Base-by-base conservation (phyloP, 2,888 invertebrate species). In the Trypoxylon attenuatum region DNA sequence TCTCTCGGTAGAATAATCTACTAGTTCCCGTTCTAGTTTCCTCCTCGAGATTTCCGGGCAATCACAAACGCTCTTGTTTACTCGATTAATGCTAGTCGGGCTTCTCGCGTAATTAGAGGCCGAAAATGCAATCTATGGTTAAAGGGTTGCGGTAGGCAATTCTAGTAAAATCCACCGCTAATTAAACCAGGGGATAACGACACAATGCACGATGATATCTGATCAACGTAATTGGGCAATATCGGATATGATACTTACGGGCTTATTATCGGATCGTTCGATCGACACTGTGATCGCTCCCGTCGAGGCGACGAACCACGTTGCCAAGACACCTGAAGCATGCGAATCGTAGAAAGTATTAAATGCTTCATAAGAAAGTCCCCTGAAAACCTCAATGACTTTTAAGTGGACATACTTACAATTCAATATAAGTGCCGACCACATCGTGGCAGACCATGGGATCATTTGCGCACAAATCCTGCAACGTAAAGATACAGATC, bases 391-490 rank as follows among this genome's bases (percentile, higher is more conserved):
- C 8, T 4, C 16, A 23, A 6, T 1, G n/a, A 1, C 16, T 27
- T 38, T 29, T 5, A 18, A 41, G 6, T 21, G n/a, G 19, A 1
- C 16, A 5, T 50, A 80, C 81, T 82, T 61, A 82, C 81, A 80
- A 64, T 62, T 76, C 62, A 79, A 50, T 58, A 69, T 42, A 47
- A 71, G 64, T 49, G 66, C 70, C 65, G 76, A 73, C 70, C 78
- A 73, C 85, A 85, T 85, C 72, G 74, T 82, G 79, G 70, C 79
- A 76, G 76, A 73, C 78, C 80, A 84, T 82, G 82, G 79, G 80
- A 79, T 78, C 77, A 81, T 82, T 76, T 64, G 76, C 63, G 45
- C 69, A 56, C 61, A 50, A 58, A 55, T 73, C 72, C 83, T 82
- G 76, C 15, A 79, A 82, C 33, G 59, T 1, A 33, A 10, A 33